Base-by-base conservation (phyloP, 1,140 invertebrate genomes). In the Liolophura sinensis region DNA sequence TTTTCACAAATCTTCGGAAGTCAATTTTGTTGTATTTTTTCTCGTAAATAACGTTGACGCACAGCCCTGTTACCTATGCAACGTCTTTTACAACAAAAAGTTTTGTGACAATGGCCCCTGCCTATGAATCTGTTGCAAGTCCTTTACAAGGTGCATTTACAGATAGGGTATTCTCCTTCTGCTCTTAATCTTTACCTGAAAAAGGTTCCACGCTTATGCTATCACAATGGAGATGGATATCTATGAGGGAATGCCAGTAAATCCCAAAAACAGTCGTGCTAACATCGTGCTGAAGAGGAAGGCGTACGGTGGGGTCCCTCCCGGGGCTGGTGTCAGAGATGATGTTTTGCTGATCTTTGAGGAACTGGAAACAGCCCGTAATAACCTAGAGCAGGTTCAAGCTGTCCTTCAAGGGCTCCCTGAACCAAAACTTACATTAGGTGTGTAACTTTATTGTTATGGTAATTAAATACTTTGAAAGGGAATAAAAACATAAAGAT, bases 161-260 rank as follows among this genome's bases (percentile, higher is more conserved):
- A 14, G 14, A 9, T 18, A 24, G 40, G 9, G 16, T 58, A 55
- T 27, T 51, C 47, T 25, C 24, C 12, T 50, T 31, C 60, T 67
- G n/a, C 70, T 54, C 16, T 12, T 59, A 11, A 1, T 63, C 48
- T 16, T 51, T 58, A n/a, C 58, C n/a, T n/a, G n/a, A n/a, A n/a
- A n/a, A 40, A 83, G 81, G 61, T 82, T 82, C 68, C 84, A 85
- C 74, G 82, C 81, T 0, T 85, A 85, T 76, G 80, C 76, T 27
- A 73, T 85, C 25, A 73, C 80, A 12, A 84, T 82, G 79, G 81
- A 85, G 66, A 75, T 83, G 74, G 84, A 85, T 50, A 68, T 76
- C 6, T 84, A 78, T 70, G 81, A 82, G 58, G 63, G 70, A 15
- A 58, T 74, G 12, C 77, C 77, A 12, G 57, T 77, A 22, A 76